phyloP scores from a whole-genome alignment of 2,888 invertebrate genomes.

The Fabriciana adippe region DNA sequence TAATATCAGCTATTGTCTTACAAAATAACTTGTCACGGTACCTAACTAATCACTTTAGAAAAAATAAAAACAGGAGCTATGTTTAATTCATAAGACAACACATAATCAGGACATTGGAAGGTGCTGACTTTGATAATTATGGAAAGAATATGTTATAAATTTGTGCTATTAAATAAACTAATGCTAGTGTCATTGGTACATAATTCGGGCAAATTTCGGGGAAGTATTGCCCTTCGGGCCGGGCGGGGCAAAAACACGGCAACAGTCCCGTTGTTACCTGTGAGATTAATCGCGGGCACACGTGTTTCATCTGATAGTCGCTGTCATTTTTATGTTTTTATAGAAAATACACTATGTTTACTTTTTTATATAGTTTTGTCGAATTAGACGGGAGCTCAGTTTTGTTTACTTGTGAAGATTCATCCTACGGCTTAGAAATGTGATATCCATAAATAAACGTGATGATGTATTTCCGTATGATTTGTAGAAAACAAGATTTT shows the following conservation, averaged over 20 bases:
- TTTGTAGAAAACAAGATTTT: too few relatives aligned
- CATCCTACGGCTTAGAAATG: neutral
- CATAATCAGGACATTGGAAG: neutral
- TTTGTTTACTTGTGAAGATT: neutral
- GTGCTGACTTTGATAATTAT: neutral
- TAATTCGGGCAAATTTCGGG: conserved; percentile 15
- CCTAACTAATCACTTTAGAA: neutral
- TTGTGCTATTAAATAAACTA: conserved; percentile 16
- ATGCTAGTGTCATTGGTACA: conserved; percentile 4
- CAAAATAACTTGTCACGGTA: neutral
- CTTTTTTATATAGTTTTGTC: conserved; percentile 7
- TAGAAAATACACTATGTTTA: conserved; percentile 1
- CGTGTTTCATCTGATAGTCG: conserved; percentile 43
- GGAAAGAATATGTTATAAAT: conserved; percentile 11
- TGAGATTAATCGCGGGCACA: conserved; percentile 43
- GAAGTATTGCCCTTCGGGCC: conserved; percentile 36
- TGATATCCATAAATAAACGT: neutral
- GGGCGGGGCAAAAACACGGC: conserved; percentile 28
- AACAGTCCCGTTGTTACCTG: conserved; percentile 46
- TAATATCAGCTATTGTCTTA: too few relatives aligned
- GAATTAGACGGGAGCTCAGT: neutral
- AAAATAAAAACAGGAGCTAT: neutral
- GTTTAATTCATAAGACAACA: neutral
- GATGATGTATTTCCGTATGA: too few relatives aligned
- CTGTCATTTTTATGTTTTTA: conserved; percentile 9